Conservation (phyloP, 2,888 invertebrate genomes). For the Saturnia japonica region DNA sequence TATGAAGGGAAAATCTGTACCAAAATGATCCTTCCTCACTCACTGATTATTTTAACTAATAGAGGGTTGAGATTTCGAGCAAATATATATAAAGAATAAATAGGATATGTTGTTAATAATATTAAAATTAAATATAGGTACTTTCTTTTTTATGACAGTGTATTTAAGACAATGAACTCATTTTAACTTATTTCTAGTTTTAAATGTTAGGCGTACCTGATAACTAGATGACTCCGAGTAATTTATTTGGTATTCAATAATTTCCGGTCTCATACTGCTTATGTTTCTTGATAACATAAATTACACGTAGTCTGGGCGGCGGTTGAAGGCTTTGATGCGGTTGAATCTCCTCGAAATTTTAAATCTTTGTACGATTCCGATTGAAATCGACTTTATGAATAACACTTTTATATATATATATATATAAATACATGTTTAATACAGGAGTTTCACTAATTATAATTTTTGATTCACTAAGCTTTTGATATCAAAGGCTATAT, state of each 20-base stretch:
- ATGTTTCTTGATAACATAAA: conserved; percentile 57
- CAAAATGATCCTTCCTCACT: too few species aligned
- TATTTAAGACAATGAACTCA: neutral
- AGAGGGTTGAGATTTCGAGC: too few species aligned
- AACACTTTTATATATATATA: neutral
- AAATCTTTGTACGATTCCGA: conserved; percentile 18
- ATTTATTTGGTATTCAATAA: conserved; percentile 66
- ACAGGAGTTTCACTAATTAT: neutral
- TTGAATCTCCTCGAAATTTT: conserved; percentile 34
- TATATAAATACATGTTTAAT: neutral
- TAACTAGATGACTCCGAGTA: conserved; percentile 32
- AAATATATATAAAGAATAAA: too few species aligned
- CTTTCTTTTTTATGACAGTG: neutral
- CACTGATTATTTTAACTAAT: too few species aligned
- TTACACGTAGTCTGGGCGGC: conserved; percentile 51
- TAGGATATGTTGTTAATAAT: neutral
- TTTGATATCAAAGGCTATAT: neutral
- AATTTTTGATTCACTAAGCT: neutral
- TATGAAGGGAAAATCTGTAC: too few species aligned
- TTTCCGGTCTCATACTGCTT: conserved; percentile 63
- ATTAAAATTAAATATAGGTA: neutral
- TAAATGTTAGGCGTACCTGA: neutral
- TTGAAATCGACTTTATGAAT: neutral
- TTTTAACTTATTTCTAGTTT: neutral
- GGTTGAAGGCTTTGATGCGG: conserved; percentile 59